phyloP scores from a whole-genome alignment of 2,113 vertebrate species.

The Mormyrus lacerda region DNA sequence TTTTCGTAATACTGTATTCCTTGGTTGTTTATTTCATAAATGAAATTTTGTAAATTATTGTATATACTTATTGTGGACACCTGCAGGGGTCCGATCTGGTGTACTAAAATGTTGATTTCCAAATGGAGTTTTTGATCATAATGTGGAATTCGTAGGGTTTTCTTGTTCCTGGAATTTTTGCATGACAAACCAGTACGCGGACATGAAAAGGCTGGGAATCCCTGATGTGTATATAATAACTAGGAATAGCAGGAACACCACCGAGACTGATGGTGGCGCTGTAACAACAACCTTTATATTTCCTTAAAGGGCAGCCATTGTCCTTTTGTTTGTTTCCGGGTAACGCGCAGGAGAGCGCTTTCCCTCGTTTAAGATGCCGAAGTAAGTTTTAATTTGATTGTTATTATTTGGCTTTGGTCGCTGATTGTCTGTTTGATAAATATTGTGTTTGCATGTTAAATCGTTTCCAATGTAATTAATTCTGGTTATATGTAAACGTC shows the following conservation, averaged over 20 bases:
- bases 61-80: not conserved
- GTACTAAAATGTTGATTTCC: not conserved
- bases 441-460: not conserved
- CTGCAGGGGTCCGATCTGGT: not conserved
- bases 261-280: not conserved
- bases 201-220: not conserved
- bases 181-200: not conserved
- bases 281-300: not conserved
- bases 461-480: not conserved
- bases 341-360: constrained; percentile 26
- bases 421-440: not conserved
- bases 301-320: not conserved
- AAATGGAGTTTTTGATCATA: not conserved
- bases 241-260: not conserved
- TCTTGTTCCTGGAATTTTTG: not conserved
- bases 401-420: not conserved
- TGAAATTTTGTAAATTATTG: not conserved
- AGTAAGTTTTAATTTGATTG: constrained; percentile 42
- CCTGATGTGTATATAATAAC: not conserved
- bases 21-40: not conserved
- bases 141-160: not conserved
- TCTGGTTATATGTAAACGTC: not conserved
- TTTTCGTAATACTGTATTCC: not conserved
- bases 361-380: constrained; percentile 49
- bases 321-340: constrained; percentile 40